Base-by-base conservation (phyloP, 2,888 invertebrate species). In the Aphodius granarius region DNA sequence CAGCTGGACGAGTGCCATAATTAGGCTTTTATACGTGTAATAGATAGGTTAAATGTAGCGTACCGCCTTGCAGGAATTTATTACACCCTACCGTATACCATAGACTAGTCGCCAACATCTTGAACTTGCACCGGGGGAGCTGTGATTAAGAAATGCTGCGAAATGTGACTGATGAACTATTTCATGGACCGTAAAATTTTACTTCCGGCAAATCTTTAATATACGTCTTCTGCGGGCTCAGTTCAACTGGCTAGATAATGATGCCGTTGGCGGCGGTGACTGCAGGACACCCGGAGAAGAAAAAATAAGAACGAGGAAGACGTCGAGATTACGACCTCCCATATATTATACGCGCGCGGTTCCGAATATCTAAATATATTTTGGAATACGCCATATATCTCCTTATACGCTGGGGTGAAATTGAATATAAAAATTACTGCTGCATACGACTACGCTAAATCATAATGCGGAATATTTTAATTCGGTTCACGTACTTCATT, bases 81-180 rank as follows among this genome's bases (percentile, higher is more conserved):
- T 62, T 72, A 20, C 17, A 71, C 63, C 17, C 63, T 20, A 73
- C 43, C 66, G 18, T 18, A 20, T 20, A 73, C 43, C 66, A 15
- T 18, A 20, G 62, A 5, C n/a, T 63, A 21, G 20, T 71, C 19
- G 20, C 16, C 63, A 5, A n/a, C 22, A 19, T 63, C 20, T 65
- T 65, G 6, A 65, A 65, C 13, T 66, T 66, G 43, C 43, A 43
- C 9, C 43, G 43, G 15, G 15, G 16, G 21, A 19, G 17, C 5
- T 65, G 15, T 72, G 72, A 75, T 75, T 75, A 72, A 72, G 72
- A 68, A 72, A 68, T 75, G 23, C 68, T 43, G 71, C 21, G 43
- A 63, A 66, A 65, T 72, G 72, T 72, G 72, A 72, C 72, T 72
- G 75, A 75, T 75, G 75, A 75, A 75, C 75, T 73, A 75, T 75